Evolutionary conservation across 2,797 vertebrate species (phyloP).

Genomic region (Brotula barbata): DNA sequence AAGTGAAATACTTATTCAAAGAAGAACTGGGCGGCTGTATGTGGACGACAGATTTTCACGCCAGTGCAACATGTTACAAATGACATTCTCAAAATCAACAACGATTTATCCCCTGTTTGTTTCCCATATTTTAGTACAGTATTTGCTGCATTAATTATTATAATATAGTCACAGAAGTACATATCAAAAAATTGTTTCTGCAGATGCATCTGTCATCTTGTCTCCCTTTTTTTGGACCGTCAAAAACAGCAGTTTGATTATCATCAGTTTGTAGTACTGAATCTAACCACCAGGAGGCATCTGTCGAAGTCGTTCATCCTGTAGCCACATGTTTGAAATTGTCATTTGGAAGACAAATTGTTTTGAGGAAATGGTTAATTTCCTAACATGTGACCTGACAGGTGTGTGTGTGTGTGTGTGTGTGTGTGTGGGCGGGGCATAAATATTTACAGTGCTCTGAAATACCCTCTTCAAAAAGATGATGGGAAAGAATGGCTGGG

Average conservation of each 20-base stretch:
- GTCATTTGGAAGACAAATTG: conserved; percentile 23
- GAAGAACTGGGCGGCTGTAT: no score
- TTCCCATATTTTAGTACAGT: no score
- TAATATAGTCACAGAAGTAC: no score
- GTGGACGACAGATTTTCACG: no score
- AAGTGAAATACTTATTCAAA: background rate
- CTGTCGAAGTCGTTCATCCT: background rate
- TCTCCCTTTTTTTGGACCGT: no score
- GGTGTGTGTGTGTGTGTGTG: conserved; percentile 7
- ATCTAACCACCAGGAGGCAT: background rate
- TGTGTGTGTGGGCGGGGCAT: background rate
- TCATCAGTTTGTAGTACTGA: background rate
- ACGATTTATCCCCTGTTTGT: no score
- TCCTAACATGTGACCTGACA: conserved; percentile 7
- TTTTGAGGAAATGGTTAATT: conserved; percentile 38
- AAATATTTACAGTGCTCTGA: conserved; percentile 46
- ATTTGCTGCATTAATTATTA: no score
- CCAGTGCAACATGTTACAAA: no score
- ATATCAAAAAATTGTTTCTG: no score
- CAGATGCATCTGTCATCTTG: no score
- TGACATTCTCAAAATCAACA: no score
- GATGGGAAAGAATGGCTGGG: conserved; percentile 1
- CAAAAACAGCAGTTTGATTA: no score
- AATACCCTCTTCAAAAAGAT: conserved; percentile 5
- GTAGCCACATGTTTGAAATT: conserved; percentile 8